phyloP scores from a whole-genome alignment of 1,140 invertebrate genomes.

The Neodiprion fabricii region DNA sequence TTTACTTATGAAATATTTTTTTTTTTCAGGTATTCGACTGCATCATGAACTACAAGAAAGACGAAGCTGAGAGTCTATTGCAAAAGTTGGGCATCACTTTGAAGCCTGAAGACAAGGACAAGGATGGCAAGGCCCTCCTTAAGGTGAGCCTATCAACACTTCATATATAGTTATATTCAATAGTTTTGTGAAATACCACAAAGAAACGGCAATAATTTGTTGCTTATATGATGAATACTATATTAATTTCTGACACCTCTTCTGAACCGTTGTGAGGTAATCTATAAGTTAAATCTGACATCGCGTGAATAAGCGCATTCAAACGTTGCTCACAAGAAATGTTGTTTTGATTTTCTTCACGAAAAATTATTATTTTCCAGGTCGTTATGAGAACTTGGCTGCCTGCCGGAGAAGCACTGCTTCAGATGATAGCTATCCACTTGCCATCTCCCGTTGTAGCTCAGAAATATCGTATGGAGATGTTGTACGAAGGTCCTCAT shows the following conservation, averaged over 20 bases:
- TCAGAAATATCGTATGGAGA: conserved; percentile 99
- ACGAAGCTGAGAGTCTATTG: conserved; percentile 86
- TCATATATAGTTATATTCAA: conserved; percentile 10
- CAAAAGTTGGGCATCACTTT: conserved; percentile 92
- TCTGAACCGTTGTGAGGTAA: conserved; percentile 52
- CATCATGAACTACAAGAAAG: conserved; percentile 99
- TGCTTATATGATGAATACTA: conserved; percentile 46
- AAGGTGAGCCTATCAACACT: conserved; percentile 65
- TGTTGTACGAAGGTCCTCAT: conserved; percentile 97
- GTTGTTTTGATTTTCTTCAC: conserved; percentile 9
- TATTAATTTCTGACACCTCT: conserved; percentile 58
- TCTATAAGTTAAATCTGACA: conserved; percentile 36
- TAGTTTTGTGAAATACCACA: background rate
- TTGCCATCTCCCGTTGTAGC: conserved; percentile 98
- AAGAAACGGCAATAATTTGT: background rate
- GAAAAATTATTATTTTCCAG: conserved; percentile 48
- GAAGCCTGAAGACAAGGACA: conserved; percentile 94
- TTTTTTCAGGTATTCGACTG: conserved; percentile 83
- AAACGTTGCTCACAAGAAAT: background rate
- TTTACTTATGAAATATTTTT: conserved; percentile 21
- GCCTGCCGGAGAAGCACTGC: conserved; percentile 97
- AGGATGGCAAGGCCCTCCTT: conserved; percentile 90
- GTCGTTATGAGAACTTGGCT: conserved; percentile 99
- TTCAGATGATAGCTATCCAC: conserved; percentile 99
- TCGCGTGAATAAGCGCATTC: background rate